A percentile compares a stretch with the other conserved stretches of the same genome.
These are phyloP conservation scores for Antheraea yamamai DNA, from an alignment of 2,888 invertebrate species.

Conservation along the genomic window DNA sequence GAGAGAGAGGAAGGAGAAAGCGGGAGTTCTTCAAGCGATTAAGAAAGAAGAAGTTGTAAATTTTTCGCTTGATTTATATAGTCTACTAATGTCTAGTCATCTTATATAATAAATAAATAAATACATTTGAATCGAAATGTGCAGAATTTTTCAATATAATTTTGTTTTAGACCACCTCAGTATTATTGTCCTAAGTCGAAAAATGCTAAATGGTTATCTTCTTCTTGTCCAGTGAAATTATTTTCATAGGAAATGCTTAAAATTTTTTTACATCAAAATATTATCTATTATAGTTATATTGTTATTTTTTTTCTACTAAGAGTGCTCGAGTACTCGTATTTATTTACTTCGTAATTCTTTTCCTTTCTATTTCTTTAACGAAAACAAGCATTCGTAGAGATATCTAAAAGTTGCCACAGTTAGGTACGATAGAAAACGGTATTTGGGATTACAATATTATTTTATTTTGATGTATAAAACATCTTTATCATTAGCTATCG, in stretches of 20 bases:
- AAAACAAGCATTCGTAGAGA: no score
- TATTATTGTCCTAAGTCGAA: not conserved
- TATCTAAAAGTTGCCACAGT: no score
- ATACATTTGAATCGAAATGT: not conserved
- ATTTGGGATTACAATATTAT: no score
- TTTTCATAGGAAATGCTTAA: not conserved
- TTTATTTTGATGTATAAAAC: no score
- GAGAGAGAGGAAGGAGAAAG: slow-evolving; percentile 8
- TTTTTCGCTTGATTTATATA: not conserved
- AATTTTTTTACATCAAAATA: not conserved
- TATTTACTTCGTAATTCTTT: no score
- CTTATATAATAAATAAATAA: slow-evolving; percentile 28
- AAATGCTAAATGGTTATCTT: not conserved
- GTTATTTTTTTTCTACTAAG: no score
- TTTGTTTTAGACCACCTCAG: not conserved
- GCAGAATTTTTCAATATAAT: not conserved
- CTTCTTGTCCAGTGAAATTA: not conserved
- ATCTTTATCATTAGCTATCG: no score
- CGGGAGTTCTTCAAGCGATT: slow-evolving; percentile 2
- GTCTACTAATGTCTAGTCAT: slow-evolving; percentile 35
- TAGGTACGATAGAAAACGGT: no score
- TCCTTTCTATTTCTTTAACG: no score
- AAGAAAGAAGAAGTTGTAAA: not conserved
- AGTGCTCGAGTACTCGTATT: no score
- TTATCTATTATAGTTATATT: not conserved